Percentiles rank a stretch among this genome's conserved stretches.
Conservation (phyloP, 2,888 invertebrate species). For the Diplazon laetatorius region DNA sequence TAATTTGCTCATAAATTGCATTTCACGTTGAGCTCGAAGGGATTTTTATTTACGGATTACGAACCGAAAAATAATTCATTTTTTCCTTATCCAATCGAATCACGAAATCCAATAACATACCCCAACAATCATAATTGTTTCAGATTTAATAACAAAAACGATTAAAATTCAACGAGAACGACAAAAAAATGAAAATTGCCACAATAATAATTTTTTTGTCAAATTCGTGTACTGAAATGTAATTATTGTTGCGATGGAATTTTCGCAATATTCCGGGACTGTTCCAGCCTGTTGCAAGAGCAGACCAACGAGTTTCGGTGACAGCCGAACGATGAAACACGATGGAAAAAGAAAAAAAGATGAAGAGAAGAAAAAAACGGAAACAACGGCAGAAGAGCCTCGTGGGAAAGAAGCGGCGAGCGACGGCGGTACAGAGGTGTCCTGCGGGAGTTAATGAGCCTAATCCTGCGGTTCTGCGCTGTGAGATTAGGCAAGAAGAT, state of each 20-base stretch:
- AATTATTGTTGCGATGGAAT: background rate
- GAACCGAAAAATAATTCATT: background rate
- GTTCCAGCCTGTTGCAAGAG: slow-evolving; percentile 8
- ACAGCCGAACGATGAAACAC: slow-evolving; percentile 60
- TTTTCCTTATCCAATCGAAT: background rate
- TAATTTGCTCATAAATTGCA: slow-evolving; percentile 5
- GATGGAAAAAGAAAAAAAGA: slow-evolving; percentile 56
- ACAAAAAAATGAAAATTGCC: background rate
- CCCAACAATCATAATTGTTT: too few relatives aligned
- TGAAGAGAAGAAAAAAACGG: slow-evolving; percentile 48
- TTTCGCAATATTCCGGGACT: slow-evolving; percentile 12
- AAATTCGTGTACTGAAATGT: too few relatives aligned
- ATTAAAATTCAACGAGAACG: background rate
- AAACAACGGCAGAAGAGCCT: slow-evolving; percentile 51
- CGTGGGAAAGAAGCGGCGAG: slow-evolving; percentile 71
- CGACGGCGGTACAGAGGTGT: slow-evolving; percentile 54
- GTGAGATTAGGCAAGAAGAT: slow-evolving; percentile 75
- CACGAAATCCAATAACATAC: background rate
- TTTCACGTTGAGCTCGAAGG: background rate
- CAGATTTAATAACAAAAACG: too few relatives aligned
- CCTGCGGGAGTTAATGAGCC: slow-evolving; percentile 79
- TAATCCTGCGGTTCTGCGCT: slow-evolving; percentile 75
- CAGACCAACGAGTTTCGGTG: slow-evolving; percentile 42
- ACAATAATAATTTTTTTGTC: too few relatives aligned
- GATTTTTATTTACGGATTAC: background rate